Percentiles rank a stretch among this genome's conserved stretches.
These are phyloP conservation scores for Melitaea athalia DNA, from an alignment of 2,888 invertebrate genomes.

Conservation along the genomic window DNA sequence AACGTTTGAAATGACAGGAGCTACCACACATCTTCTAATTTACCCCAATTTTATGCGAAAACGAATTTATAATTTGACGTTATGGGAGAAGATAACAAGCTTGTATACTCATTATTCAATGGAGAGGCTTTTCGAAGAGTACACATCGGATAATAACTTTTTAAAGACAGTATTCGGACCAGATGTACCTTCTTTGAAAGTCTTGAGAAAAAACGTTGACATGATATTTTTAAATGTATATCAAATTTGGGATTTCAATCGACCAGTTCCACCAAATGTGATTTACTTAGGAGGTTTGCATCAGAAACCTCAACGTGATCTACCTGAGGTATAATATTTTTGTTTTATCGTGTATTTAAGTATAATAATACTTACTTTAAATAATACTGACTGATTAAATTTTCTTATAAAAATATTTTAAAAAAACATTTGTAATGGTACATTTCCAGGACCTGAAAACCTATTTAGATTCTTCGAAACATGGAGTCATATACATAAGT, in stretches of 20 bases:
- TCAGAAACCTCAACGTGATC: constrained; percentile 47
- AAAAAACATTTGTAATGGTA: no score
- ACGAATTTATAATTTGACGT: constrained; percentile 44
- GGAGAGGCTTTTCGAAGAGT: constrained; percentile 1
- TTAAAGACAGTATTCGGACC: constrained; percentile 44
- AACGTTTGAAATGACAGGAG: constrained; percentile 42
- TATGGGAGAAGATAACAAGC: constrained; percentile 23
- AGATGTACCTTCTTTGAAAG: constrained; percentile 32
- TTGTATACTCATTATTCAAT: constrained; percentile 35
- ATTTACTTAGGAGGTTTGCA: constrained; percentile 66
- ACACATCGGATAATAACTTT: constrained; percentile 38
- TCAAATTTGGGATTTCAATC: constrained; percentile 53
- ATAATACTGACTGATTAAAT: neutral
- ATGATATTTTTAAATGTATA: constrained; percentile 64
- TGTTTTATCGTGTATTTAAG: neutral
- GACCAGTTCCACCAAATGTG: constrained; percentile 61
- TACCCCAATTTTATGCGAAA: constrained; percentile 39
- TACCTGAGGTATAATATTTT: constrained; percentile 53
- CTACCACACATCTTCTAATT: constrained; percentile 18
- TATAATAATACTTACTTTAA: no score
- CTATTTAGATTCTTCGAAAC: constrained; percentile 52
- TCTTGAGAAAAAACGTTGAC: constrained; percentile 45
- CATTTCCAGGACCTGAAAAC: constrained; percentile 49
- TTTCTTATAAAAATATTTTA: no score
- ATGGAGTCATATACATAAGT: constrained; percentile 58